Evolutionary conservation across 2,797 vertebrate species (phyloP).

Genomic region (Bradypodion pumilum): DNA sequence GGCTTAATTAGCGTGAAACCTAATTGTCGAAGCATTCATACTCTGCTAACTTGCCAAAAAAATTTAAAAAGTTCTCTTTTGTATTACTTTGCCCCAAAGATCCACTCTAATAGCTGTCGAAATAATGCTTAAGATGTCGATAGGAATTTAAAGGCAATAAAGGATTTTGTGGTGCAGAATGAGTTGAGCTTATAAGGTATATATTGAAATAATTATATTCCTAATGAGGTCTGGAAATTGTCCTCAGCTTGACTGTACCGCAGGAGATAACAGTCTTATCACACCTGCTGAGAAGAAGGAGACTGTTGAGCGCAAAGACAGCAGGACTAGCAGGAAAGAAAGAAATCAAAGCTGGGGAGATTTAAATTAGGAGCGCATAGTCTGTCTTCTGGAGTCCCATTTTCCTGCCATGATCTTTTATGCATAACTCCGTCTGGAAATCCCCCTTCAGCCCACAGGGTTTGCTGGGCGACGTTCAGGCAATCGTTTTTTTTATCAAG

Average conservation of each 20-base stretch:
- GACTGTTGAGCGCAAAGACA: neutral
- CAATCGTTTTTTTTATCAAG: neutral
- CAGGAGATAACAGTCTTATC: neutral
- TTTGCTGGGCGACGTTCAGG: neutral
- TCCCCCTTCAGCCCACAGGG: neutral
- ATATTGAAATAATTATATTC: slow-evolving; percentile 2
- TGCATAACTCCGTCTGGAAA: too few species aligned
- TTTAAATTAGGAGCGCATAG: neutral
- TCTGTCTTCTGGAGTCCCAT: neutral
- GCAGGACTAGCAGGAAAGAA: neutral
- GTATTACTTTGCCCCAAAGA: neutral
- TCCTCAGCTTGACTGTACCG: neutral
- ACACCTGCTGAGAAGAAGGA: neutral
- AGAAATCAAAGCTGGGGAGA: neutral
- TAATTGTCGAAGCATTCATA: neutral
- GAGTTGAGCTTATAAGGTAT: slow-evolving; percentile 4
- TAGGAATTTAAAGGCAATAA: neutral
- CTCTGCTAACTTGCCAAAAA: neutral
- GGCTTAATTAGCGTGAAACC: neutral
- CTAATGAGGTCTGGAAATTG: slow-evolving; percentile 24
- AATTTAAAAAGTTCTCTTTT: neutral
- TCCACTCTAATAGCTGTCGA: neutral
- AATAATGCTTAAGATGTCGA: neutral
- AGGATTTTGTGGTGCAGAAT: neutral
- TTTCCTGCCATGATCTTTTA: too few species aligned